A percentile compares a stretch with the other conserved stretches of the same genome.
Evolutionary conservation across 92 coral and sea anemone genomes (phyloP).

Genomic region (Parazoanthus swiftii): DNA sequence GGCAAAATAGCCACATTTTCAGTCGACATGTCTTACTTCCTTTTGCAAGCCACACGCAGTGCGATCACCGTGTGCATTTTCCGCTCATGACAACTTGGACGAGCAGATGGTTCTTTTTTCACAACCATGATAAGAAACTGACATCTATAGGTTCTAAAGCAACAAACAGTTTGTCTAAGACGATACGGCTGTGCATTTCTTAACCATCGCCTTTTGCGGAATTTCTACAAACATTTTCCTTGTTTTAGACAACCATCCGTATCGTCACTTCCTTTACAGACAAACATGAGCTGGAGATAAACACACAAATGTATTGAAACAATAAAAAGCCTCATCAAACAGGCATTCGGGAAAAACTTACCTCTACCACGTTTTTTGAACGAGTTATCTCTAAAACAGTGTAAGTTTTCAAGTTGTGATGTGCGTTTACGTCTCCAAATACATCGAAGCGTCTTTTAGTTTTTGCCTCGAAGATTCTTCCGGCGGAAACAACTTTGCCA

Average conservation of each 20-base stretch:
- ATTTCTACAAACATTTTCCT: constrained; percentile 15
- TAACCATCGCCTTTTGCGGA: background rate
- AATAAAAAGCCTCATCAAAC: background rate
- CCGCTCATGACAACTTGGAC: constrained; percentile 1
- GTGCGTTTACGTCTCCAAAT: background rate
- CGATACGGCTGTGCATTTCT: background rate
- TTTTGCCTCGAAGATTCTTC: constrained; percentile 41
- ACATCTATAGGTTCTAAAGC: background rate
- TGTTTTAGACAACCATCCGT: constrained; percentile 21
- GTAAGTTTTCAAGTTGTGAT: background rate
- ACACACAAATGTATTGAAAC: background rate
- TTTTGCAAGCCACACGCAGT: constrained; percentile 34
- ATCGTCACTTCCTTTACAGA: constrained; percentile 42
- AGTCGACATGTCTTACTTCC: constrained; percentile 9
- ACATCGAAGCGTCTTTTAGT: constrained; percentile 30
- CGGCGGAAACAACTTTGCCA: constrained; percentile 46
- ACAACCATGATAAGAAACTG: background rate
- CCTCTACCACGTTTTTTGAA: background rate
- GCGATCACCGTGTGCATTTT: background rate
- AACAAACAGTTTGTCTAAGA: background rate
- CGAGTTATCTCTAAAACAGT: background rate
- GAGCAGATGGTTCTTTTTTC: background rate
- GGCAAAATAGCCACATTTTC: constrained; percentile 6
- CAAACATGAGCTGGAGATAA: constrained; percentile 11
- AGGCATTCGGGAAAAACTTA: background rate